These are phyloP conservation scores for Parelbella ahira DNA, from an alignment of 2,888 invertebrate species.

Conservation along the genomic window DNA sequence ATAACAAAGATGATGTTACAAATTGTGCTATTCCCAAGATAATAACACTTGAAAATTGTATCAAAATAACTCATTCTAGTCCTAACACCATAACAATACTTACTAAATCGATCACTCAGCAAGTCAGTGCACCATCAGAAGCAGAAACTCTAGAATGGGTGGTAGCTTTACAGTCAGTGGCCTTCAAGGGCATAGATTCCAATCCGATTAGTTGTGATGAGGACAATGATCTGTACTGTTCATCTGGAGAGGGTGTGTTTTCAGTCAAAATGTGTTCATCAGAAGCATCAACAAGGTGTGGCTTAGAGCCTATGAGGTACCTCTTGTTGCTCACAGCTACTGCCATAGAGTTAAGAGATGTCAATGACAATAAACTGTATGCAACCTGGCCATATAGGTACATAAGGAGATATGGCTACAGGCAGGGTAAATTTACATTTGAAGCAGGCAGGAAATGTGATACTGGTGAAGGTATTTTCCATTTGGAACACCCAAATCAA, in stretches of 20 bases:
- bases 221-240: slow-evolving; percentile 93
- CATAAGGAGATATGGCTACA: slow-evolving; percentile 91
- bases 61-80: slow-evolving; percentile 88
- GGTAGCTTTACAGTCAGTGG: slow-evolving; percentile 88
- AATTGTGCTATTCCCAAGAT: slow-evolving; percentile 84
- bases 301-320: slow-evolving; percentile 85
- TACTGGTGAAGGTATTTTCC: slow-evolving; percentile 91
- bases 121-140: slow-evolving; percentile 81
- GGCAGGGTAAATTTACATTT: slow-evolving; percentile 91
- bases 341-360: slow-evolving; percentile 86
- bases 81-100: slow-evolving; percentile 84
- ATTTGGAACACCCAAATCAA: slow-evolving; percentile 89
- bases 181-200: slow-evolving; percentile 85
- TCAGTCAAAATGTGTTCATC: slow-evolving; percentile 88
- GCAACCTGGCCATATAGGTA: slow-evolving; percentile 93
- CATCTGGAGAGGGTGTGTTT: slow-evolving; percentile 90
- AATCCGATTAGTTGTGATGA: slow-evolving; percentile 85
- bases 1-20: slow-evolving; percentile 86
- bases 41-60: slow-evolving; percentile 91
- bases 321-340: slow-evolving; percentile 87
- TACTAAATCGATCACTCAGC: slow-evolving; percentile 87
- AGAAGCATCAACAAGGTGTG: slow-evolving; percentile 88
- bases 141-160: slow-evolving; percentile 89
- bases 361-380: slow-evolving; percentile 82
- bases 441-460: slow-evolving; percentile 93